Evolutionary conservation across 2,113 vertebrate genomes (phyloP).

Genomic region (Euleptes europaea): DNA sequence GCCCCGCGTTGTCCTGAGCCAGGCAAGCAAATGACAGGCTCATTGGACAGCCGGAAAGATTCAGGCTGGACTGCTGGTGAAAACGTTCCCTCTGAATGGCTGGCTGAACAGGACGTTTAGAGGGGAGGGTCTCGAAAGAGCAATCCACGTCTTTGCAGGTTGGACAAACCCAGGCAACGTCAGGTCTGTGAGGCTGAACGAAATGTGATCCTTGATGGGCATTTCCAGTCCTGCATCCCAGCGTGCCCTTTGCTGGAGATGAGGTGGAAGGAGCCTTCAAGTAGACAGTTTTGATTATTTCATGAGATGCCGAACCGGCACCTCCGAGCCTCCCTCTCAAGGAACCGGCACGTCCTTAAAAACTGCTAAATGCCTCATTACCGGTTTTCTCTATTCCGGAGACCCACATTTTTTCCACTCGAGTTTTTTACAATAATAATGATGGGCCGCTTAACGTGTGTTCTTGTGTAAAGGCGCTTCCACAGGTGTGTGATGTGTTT

Average conservation of each 20-base stretch:
- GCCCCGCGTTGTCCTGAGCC: not conserved
- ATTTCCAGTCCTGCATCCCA: not conserved
- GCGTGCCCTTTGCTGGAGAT: not conserved
- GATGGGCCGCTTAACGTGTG: constrained; percentile 41
- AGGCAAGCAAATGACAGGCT: not conserved
- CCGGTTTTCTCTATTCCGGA: constrained; percentile 10
- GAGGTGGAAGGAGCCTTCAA: no score
- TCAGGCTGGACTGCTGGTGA: not conserved
- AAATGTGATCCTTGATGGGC: not conserved
- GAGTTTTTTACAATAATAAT: not conserved
- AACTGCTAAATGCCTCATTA: constrained; percentile 21
- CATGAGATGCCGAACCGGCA: not conserved
- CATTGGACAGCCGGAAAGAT: not conserved
- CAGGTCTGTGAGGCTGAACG: not conserved
- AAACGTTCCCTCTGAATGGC: no score
- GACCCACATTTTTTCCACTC: constrained; percentile 27
- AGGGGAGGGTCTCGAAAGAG: not conserved
- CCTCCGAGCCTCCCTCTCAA: not conserved
- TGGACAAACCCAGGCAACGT: not conserved
- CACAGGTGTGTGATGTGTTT: not conserved
- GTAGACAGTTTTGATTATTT: no score
- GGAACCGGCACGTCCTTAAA: not conserved
- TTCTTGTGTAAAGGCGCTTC: constrained; percentile 28
- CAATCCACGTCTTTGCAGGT: not conserved
- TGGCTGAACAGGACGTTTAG: no score